A percentile compares a stretch with the other conserved stretches of the same genome.
These are phyloP conservation scores for Phyto melanocephala DNA, from an alignment of 2,888 invertebrate genomes.

Conservation along the genomic window DNA sequence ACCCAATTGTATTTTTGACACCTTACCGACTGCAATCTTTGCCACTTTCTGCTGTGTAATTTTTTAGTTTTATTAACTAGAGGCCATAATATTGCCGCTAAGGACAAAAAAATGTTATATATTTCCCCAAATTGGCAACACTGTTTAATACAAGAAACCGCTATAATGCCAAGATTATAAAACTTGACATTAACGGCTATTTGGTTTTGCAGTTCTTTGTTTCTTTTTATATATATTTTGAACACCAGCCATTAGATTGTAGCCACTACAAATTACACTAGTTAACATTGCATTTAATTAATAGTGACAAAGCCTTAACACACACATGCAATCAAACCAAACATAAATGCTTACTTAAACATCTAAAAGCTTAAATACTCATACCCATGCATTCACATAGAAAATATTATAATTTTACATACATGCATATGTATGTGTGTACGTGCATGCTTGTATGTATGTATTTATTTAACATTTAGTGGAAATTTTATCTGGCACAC, in stretches of 20 bases:
- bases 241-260: constrained; percentile 55
- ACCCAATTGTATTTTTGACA: too few species aligned
- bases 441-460: too few species aligned
- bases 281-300: constrained; percentile 65
- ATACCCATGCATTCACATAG: not conserved
- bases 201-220: not conserved
- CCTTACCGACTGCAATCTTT: too few species aligned
- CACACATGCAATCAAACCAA: not conserved
- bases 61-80: too few species aligned
- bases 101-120: too few species aligned
- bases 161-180: too few species aligned
- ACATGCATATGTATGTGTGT: not conserved
- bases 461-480: constrained; percentile 21
- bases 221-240: constrained; percentile 8
- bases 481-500: constrained; percentile 40
- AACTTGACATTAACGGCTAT: not conserved
- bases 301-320: constrained; percentile 61
- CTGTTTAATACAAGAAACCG: too few species aligned
- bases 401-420: not conserved
- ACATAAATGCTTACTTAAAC: constrained; percentile 32
- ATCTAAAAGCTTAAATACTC: constrained; percentile 1
- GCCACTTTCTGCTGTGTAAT: too few species aligned
- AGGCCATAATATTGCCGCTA: too few species aligned
- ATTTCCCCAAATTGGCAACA: too few species aligned
- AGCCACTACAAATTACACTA: constrained; percentile 57